phyloP scores from a whole-genome alignment of 2,888 invertebrate genomes.

The Geotrupes spiniger region DNA sequence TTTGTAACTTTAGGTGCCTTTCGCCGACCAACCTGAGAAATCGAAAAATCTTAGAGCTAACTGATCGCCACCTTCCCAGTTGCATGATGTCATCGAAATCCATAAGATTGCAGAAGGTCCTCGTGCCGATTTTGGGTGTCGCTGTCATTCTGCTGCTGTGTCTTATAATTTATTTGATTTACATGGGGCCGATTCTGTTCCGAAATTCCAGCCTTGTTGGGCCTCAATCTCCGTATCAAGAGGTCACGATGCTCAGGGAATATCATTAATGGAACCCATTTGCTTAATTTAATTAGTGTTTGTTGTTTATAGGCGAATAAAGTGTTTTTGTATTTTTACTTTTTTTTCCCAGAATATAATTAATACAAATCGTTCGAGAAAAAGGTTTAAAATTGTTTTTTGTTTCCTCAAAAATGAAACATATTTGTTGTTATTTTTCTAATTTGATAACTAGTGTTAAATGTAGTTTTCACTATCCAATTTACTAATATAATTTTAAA shows the following conservation, averaged over 20 bases:
- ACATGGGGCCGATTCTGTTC: constrained; percentile 31
- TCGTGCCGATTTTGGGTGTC: constrained; percentile 38
- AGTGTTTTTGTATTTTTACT: too few species aligned
- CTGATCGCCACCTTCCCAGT: constrained; percentile 35
- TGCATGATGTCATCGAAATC: constrained; percentile 37
- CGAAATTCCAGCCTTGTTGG: constrained; percentile 32
- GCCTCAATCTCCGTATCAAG: constrained; percentile 41
- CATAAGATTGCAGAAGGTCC: constrained; percentile 37
- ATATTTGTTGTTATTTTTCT: too few species aligned
- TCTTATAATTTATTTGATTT: constrained; percentile 42
- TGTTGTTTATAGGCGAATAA: too few species aligned
- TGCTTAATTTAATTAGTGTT: background rate
- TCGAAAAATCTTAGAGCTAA: constrained; percentile 35
- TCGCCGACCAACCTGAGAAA: constrained; percentile 34
- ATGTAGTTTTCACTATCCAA: too few species aligned
- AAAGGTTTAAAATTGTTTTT: too few species aligned
- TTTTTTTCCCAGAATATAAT: too few species aligned
- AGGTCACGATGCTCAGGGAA: constrained; percentile 20
- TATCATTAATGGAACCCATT: constrained; percentile 2
- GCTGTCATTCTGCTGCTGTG: constrained; percentile 36
- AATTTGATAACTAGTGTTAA: too few species aligned
- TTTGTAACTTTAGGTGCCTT: constrained; percentile 40
- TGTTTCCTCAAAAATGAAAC: too few species aligned
- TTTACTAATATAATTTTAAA: too few species aligned
- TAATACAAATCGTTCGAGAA: too few species aligned